These are phyloP conservation scores for Dicyrtomina minuta DNA, from an alignment of 2,888 invertebrate species.

Conservation along the genomic window DNA sequence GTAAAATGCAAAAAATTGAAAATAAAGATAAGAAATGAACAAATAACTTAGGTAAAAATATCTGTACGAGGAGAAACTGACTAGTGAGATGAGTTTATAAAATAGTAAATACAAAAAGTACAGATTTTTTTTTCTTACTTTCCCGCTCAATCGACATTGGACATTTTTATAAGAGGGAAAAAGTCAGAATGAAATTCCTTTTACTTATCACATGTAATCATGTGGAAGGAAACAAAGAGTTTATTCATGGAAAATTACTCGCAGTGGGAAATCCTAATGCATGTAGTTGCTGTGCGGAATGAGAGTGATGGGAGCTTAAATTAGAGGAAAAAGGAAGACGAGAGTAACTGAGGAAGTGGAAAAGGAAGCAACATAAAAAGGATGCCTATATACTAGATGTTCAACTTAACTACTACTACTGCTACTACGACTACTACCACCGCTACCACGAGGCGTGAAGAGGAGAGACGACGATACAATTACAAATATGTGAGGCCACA, in stretches of 20 bases:
- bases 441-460: neutral
- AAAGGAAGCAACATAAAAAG: constrained; percentile 22
- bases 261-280: constrained; percentile 12
- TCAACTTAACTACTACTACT: neutral
- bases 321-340: constrained; percentile 14
- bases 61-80: too few species aligned
- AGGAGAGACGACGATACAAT: neutral
- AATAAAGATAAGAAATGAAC: too few species aligned
- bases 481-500: neutral
- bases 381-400: constrained; percentile 1
- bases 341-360: constrained; percentile 23
- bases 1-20: too few species aligned
- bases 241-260: neutral
- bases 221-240: constrained; percentile 1
- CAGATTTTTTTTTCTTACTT: too few species aligned
- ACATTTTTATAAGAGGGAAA: too few species aligned
- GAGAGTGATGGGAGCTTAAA: constrained; percentile 12
- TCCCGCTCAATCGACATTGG: too few species aligned
- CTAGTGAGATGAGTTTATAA: too few species aligned
- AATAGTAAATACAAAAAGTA: too few species aligned
- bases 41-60: too few species aligned
- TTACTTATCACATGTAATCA: neutral
- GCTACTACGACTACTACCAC: neutral
- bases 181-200: too few species aligned
- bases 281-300: neutral